Conservation (phyloP, 2,888 invertebrate genomes). For the Acrobasis consociella region DNA sequence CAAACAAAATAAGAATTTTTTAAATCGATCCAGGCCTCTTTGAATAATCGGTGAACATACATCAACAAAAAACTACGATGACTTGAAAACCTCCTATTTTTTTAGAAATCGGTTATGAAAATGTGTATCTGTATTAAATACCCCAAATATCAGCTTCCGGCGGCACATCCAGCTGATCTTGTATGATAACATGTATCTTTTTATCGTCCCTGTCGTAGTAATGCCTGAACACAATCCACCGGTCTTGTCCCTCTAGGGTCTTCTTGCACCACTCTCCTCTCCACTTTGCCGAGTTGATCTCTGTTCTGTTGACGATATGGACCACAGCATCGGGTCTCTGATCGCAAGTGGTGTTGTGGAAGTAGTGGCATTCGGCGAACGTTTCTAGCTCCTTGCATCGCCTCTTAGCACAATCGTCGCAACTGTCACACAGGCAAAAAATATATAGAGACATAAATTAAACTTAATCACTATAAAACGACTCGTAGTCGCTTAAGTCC, state of each 20-base stretch:
- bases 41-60: too few species aligned
- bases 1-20: too few species aligned
- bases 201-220: constrained; percentile 39
- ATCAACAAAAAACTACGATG: too few species aligned
- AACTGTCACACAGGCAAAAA: constrained; percentile 56
- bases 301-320: constrained; percentile 45
- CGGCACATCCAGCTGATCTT: constrained; percentile 54
- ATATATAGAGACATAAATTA: too few species aligned
- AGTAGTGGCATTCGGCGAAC: constrained; percentile 85
- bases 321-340: constrained; percentile 38
- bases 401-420: constrained; percentile 85
- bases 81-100: too few species aligned
- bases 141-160: constrained; percentile 55
- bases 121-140: too few species aligned
- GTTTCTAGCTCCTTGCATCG: constrained; percentile 86
- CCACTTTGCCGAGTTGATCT: constrained; percentile 41
- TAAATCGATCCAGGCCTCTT: too few species aligned
- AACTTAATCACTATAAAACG: too few species aligned
- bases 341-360: constrained; percentile 46
- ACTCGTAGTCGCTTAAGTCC: too few species aligned
- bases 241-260: constrained; percentile 42
- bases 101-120: too few species aligned
- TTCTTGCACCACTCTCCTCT: constrained; percentile 46
- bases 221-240: constrained; percentile 56
- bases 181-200: constrained; percentile 54